Evolutionary conservation across 1,140 invertebrate genomes (phyloP).

Genomic region (Mercenaria mercenaria): DNA sequence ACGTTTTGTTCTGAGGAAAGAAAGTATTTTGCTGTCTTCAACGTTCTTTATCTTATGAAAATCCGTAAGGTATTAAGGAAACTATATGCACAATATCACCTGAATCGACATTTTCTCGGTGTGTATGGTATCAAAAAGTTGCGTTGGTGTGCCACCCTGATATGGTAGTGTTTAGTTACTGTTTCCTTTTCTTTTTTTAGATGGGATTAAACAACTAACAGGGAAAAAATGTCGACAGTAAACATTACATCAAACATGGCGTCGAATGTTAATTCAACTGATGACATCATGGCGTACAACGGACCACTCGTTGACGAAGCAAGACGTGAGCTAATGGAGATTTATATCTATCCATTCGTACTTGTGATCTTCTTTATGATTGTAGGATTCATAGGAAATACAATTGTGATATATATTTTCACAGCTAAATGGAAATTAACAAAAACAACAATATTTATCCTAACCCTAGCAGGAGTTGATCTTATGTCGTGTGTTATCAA

Average conservation of each 20-base stretch:
- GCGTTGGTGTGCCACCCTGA: too few relatives aligned
- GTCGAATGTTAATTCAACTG: neutral
- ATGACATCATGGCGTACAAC: neutral
- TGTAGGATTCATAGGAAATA: conserved; percentile 58
- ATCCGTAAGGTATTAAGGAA: neutral
- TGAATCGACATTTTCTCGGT: too few relatives aligned
- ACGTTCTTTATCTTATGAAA: neutral
- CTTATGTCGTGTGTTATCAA: conserved; percentile 51
- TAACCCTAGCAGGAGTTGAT: conserved; percentile 51
- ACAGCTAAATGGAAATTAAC: conserved; percentile 51
- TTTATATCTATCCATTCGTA: conserved; percentile 55
- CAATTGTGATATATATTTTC: conserved; percentile 59
- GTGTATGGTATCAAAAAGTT: too few relatives aligned
- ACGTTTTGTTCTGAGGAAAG: too few relatives aligned
- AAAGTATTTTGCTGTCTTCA: too few relatives aligned
- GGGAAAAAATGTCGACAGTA: too few relatives aligned
- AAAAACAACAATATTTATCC: conserved; percentile 61
- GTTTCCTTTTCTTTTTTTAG: neutral
- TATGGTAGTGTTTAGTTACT: neutral
- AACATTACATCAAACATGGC: neutral
- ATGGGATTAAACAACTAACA: too few relatives aligned
- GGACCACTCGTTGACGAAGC: conserved; percentile 24
- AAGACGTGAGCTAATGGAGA: conserved; percentile 1
- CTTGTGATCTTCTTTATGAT: conserved; percentile 60
- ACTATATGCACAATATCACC: neutral